Evolutionary conservation across 2,113 vertebrate species (phyloP), one percentile per base, ranked within the genome.

Genomic region (Ophiodon elongatus): DNA sequence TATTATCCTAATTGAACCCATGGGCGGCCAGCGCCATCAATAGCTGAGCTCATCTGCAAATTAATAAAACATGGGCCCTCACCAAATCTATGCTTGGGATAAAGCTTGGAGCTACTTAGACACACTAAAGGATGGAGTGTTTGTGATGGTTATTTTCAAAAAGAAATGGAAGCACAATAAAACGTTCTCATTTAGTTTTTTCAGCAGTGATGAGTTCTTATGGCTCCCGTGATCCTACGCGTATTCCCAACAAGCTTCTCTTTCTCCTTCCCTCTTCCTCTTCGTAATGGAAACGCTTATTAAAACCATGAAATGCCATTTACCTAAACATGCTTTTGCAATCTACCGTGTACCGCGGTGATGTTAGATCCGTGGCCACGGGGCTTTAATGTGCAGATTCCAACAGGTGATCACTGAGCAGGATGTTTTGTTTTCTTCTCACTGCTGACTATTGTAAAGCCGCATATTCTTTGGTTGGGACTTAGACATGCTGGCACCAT

Each of bases 1-100:
- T 94, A 93, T 95, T 95, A 95, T 93, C 93, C 93, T 96, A 95
- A 96, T 96, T 95, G 95, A 96, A 93, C 94, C 94, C 92, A 94
- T 86, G 92, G 94, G 95, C 88, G 35, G 91, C 93, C 93, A 90
- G 78, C 78, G 77, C 92, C 93, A 94, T 94, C 93, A 94, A 94
- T 94, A 92, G 93, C 93, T 95, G 93, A 95, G 94, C 95, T 94
- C 94, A 95, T 95, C 93, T 92, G 84, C 92, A 93, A 94, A 96
- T 96, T 93, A 95, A 96, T 95, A 94, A 96, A 95, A 95, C 93
- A 95, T 95, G 88, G 91, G 73, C 88, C 90, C 87, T 72, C 85
- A 89, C 89, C 89, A 91, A 91, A 93, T 88, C 92, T 90, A 85
- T 81, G 88, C 82, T 88, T 66, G 84, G 73, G 88, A 91, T 91